These are phyloP conservation scores for Phalacrocorax pelagicus DNA, from an alignment of 2,113 vertebrate genomes.

Conservation along the genomic window DNA sequence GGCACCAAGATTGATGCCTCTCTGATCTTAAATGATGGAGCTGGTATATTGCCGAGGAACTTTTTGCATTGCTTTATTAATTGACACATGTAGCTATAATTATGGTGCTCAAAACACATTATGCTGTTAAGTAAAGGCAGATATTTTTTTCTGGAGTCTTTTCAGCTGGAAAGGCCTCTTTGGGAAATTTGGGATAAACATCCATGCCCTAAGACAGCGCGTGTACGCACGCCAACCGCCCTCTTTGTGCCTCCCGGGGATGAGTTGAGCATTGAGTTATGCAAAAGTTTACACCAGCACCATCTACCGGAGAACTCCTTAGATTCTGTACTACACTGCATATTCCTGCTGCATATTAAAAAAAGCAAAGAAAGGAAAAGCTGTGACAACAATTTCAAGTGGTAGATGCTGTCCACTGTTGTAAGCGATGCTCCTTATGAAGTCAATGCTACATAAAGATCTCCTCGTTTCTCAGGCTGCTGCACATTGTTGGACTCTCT, in stretches of 20 bases:
- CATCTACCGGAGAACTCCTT: conserved; percentile 35
- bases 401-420: rapidly evolving
- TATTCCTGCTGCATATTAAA: rapidly evolving
- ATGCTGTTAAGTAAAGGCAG: neutral
- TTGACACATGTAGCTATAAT: neutral
- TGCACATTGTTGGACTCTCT: neutral
- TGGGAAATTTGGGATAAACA: neutral
- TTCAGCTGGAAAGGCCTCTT: neutral
- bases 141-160: neutral
- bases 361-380: neutral
- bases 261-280: rapidly evolving
- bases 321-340: neutral
- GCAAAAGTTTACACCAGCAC: conserved; percentile 51
- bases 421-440: neutral
- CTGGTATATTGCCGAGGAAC: neutral
- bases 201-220: rapidly evolving
- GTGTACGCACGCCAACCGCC: rapidly evolving
- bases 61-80: neutral
- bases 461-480: neutral
- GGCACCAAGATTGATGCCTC: neutral
- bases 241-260: neutral
- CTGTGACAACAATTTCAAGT: rapidly evolving
- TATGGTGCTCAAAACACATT: neutral
- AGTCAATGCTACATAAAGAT: neutral
- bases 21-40: neutral